phyloP scores from a whole-genome alignment of 2,113 vertebrate genomes.

The Rhinogobius similis region DNA sequence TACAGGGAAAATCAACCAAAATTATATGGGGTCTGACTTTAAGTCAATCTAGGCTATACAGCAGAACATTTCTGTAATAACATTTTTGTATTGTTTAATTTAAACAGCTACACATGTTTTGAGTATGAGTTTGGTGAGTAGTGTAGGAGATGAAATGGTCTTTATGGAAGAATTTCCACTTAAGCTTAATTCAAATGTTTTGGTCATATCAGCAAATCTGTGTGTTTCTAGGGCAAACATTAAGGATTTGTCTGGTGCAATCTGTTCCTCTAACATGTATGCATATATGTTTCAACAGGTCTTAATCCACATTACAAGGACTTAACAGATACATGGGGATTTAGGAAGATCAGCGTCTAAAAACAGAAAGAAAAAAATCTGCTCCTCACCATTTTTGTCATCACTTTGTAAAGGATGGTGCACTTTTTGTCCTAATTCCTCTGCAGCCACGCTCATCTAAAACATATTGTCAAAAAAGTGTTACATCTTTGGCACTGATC shows the following conservation, averaged over 20 bases:
- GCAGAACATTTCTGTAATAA: background rate
- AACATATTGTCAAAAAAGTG: slow-evolving; percentile 58
- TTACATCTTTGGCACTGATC: slow-evolving; percentile 54
- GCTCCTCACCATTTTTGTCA: slow-evolving; percentile 35
- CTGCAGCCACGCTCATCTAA: slow-evolving; percentile 57
- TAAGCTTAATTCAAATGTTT: slow-evolving; percentile 4
- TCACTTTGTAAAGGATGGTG: slow-evolving; percentile 22
- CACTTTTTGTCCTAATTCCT: slow-evolving; percentile 48
- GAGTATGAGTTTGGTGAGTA: background rate
- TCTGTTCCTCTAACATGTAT: slow-evolving; percentile 66
- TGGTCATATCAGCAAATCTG: background rate
- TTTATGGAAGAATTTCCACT: background rate
- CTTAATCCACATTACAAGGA: slow-evolving; percentile 79
- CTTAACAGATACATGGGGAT: slow-evolving; percentile 78
- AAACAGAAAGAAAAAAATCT: slow-evolving; percentile 46
- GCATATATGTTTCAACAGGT: slow-evolving; percentile 75
- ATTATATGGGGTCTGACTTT: too few species aligned
- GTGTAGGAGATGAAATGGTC: background rate
- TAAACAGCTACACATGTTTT: background rate
- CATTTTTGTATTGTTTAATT: too few species aligned
- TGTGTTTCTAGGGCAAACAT: slow-evolving; percentile 9
- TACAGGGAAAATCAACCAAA: too few species aligned
- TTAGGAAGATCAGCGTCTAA: slow-evolving; percentile 76
- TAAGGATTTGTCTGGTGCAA: slow-evolving; percentile 42
- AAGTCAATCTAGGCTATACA: too few species aligned